Evolutionary conservation across 2,797 vertebrate genomes (phyloP).

Genomic region (Parambassis ranga): DNA sequence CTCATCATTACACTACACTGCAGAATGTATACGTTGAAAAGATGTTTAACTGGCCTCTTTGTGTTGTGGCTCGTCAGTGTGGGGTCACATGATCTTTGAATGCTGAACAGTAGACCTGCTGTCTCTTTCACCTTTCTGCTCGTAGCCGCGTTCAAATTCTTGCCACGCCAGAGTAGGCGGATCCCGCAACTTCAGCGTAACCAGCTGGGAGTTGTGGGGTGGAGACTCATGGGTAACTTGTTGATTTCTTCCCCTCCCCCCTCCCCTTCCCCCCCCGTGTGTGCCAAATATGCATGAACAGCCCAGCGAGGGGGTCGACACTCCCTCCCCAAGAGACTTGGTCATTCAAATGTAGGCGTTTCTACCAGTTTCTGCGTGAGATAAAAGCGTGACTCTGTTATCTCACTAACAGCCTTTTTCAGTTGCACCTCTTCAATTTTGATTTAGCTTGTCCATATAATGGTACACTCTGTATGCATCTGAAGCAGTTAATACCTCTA

Average conservation of each 20-base stretch:
- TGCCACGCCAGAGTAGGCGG: slow-evolving; percentile 81
- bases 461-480: slow-evolving; percentile 47
- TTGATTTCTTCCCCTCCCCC: slow-evolving; percentile 63
- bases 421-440: slow-evolving; percentile 41
- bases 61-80: not conserved
- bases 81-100: slow-evolving; percentile 3
- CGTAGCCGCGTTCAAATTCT: slow-evolving; percentile 79
- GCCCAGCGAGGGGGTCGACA: slow-evolving; percentile 61
- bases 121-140: slow-evolving; percentile 56
- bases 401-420: slow-evolving; percentile 66
- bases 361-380: slow-evolving; percentile 46
- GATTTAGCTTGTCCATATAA: slow-evolving; percentile 36
- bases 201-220: slow-evolving; percentile 87
- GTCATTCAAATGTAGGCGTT: slow-evolving; percentile 77
- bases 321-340: slow-evolving; percentile 72
- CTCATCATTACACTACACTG: too few relatives aligned
- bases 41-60: not conserved
- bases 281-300: slow-evolving; percentile 80
- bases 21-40: too few relatives aligned
- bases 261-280: slow-evolving; percentile 6
- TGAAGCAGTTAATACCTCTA: not conserved
- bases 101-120: slow-evolving; percentile 61
- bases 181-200: slow-evolving; percentile 83
- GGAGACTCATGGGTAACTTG: slow-evolving; percentile 86
- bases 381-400: slow-evolving; percentile 35